Percentiles rank a stretch among this genome's conserved stretches.
Evolutionary conservation across 2,888 invertebrate species (phyloP).

Genomic region (Spilosoma lubricipeda): DNA sequence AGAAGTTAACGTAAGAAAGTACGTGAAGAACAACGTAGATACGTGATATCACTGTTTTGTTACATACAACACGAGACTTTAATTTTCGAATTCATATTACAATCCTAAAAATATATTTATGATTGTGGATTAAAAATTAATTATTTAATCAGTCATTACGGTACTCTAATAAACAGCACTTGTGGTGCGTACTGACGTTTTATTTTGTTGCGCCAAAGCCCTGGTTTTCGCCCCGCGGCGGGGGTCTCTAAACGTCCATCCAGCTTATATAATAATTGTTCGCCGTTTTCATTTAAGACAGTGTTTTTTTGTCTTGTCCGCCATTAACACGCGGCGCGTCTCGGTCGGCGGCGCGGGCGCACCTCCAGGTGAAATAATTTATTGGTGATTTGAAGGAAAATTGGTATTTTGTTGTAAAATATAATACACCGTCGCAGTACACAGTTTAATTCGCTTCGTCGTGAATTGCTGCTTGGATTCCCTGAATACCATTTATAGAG

Average conservation of each 20-base stretch:
- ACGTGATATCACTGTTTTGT: not conserved
- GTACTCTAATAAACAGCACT: not conserved
- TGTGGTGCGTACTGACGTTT: constrained; percentile 38
- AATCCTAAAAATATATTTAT: not conserved
- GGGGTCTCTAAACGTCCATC: constrained; percentile 38
- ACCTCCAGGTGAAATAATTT: constrained; percentile 74
- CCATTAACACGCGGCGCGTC: constrained; percentile 68
- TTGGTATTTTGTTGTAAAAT: constrained; percentile 74
- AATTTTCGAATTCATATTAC: not conserved
- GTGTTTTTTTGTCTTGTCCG: constrained; percentile 56
- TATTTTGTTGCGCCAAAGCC: constrained; percentile 36
- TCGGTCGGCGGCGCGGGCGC: constrained; percentile 67
- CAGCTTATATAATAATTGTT: constrained; percentile 66
- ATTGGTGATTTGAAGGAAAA: constrained; percentile 78
- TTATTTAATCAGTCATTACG: not conserved
- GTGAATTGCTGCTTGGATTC: constrained; percentile 53
- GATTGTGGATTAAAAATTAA: not conserved
- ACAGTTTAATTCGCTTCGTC: constrained; percentile 49
- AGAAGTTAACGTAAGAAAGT: not conserved
- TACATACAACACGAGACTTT: not conserved
- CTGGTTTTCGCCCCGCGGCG: constrained; percentile 25
- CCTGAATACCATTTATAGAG: constrained; percentile 56
- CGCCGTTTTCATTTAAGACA: constrained; percentile 70
- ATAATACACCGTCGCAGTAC: constrained; percentile 53
- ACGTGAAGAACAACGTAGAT: not conserved